Conservation (phyloP, 2,797 vertebrate species). For the Staurois parvus region DNA sequence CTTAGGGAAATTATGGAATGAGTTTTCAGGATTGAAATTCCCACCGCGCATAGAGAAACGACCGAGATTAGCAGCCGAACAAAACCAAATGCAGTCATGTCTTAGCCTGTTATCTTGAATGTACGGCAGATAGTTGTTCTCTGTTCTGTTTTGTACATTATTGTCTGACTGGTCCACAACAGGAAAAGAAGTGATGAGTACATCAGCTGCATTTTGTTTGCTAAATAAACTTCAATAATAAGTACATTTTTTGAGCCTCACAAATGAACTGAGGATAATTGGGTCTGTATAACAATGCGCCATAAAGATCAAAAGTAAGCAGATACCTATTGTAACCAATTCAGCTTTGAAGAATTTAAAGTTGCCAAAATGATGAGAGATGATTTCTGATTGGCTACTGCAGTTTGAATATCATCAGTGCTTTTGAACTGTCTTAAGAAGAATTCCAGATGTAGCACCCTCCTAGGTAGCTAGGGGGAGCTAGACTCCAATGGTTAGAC, state of each 20-base stretch:
- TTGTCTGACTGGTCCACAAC: slow-evolving; percentile 36
- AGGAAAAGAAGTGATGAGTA: neutral
- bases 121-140: slow-evolving; percentile 32
- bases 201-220: slow-evolving; percentile 11
- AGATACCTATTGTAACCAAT: too few relatives aligned
- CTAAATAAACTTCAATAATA: neutral
- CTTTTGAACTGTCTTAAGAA: too few relatives aligned
- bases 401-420: too few relatives aligned
- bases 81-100: slow-evolving; percentile 47
- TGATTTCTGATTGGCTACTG: too few relatives aligned
- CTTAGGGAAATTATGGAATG: slow-evolving; percentile 52
- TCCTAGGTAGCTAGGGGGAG: too few relatives aligned
- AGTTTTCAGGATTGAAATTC: slow-evolving; percentile 51
- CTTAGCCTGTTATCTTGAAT: slow-evolving; percentile 40
- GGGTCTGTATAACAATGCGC: too few relatives aligned
- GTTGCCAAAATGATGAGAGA: too few relatives aligned
- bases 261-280: too few relatives aligned
- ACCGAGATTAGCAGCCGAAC: slow-evolving; percentile 51
- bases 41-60: slow-evolving; percentile 40
- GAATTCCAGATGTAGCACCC: too few relatives aligned
- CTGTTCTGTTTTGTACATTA: slow-evolving; percentile 24
- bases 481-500: too few relatives aligned
- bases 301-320: too few relatives aligned
- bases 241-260: neutral
- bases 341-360: too few relatives aligned